Evolutionary conservation across 2,888 invertebrate genomes (phyloP).

Genomic region (Parnassius smintheus): DNA sequence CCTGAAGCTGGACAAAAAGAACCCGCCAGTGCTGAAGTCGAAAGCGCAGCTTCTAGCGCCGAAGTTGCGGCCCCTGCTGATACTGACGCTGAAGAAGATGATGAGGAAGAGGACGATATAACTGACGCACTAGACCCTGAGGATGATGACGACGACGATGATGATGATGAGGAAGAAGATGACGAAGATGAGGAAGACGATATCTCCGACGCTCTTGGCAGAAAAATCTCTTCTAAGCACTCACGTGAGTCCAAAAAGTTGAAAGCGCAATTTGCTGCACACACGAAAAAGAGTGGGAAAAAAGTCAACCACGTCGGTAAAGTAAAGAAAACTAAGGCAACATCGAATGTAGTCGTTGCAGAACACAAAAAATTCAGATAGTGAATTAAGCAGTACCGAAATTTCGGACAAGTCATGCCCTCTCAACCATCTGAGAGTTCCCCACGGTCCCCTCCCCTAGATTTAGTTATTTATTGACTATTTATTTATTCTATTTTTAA

Average conservation of each 20-base stretch:
- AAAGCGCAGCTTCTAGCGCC: constrained; percentile 49
- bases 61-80: constrained; percentile 57
- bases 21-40: constrained; percentile 64
- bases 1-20: constrained; percentile 66
- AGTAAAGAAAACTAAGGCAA: constrained; percentile 79
- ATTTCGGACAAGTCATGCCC: constrained; percentile 57
- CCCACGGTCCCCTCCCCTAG: constrained; percentile 73
- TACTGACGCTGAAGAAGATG: constrained; percentile 77
- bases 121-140: constrained; percentile 81
- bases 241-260: constrained; percentile 93
- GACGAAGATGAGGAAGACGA: constrained; percentile 85
- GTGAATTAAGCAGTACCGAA: constrained; percentile 58
- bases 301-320: constrained; percentile 73
- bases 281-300: constrained; percentile 75
- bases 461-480: constrained; percentile 81
- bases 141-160: constrained; percentile 84
- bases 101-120: constrained; percentile 81
- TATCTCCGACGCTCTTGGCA: constrained; percentile 83
- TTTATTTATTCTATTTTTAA: constrained; percentile 75
- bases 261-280: constrained; percentile 66
- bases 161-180: constrained; percentile 85
- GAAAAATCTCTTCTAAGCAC: constrained; percentile 68
- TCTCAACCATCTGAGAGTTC: constrained; percentile 73
- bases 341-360: constrained; percentile 67
- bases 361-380: constrained; percentile 81